Conservation (phyloP, 1,140 invertebrate species). For the Brachionus sp. region DNA sequence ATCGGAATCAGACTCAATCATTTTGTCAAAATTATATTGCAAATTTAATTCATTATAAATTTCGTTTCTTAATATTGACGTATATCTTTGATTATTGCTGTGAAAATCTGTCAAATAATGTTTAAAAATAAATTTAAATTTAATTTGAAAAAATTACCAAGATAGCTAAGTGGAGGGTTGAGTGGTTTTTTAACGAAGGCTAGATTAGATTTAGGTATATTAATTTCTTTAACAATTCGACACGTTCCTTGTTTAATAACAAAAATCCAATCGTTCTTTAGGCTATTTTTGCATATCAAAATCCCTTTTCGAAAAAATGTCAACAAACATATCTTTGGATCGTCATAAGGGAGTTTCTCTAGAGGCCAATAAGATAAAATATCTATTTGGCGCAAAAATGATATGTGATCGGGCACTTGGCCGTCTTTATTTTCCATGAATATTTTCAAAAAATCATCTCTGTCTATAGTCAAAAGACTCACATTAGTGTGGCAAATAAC, state of each 20-base stretch:
- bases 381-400: slow-evolving; percentile 43
- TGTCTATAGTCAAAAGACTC: slow-evolving; percentile 40
- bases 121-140: neutral
- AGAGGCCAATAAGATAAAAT: slow-evolving; percentile 53
- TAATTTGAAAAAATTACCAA: neutral
- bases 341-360: slow-evolving; percentile 51
- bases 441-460: slow-evolving; percentile 48
- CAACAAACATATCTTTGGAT: slow-evolving; percentile 54
- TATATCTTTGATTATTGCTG: slow-evolving; percentile 29
- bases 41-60: slow-evolving; percentile 23
- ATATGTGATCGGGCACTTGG: slow-evolving; percentile 46
- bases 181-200: neutral
- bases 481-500: slow-evolving; percentile 47
- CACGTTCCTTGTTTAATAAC: slow-evolving; percentile 46
- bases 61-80: slow-evolving; percentile 1
- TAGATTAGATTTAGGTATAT: neutral
- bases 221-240: slow-evolving; percentile 46
- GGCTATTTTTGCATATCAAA: slow-evolving; percentile 46
- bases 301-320: slow-evolving; percentile 53
- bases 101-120: neutral
- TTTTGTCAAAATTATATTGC: slow-evolving; percentile 22
- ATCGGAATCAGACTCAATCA: neutral
- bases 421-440: slow-evolving; percentile 47
- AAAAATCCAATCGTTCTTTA: slow-evolving; percentile 46
- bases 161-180: neutral